Evolutionary conservation across 1,140 invertebrate species (phyloP), one percentile per base, ranked within the genome.

Genomic region (Sinonovacula constricta): DNA sequence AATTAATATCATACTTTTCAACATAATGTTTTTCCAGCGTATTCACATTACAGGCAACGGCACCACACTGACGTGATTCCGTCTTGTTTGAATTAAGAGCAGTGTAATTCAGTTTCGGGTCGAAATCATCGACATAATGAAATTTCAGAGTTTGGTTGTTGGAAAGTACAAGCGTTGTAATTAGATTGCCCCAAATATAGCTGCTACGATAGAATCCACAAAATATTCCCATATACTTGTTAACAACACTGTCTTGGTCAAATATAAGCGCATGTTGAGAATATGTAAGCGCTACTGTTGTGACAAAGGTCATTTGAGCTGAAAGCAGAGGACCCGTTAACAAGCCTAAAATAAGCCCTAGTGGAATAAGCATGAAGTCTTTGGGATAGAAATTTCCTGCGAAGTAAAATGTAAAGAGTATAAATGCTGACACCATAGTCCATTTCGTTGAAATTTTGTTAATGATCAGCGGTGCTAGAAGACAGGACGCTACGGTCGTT

Each of bases 171-270:
- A 86, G 59, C 5, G 88, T 86, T 18, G 88, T 88, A 15, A 90
- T 87, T 7, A 90, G 68, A 80, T 90, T 89, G 49, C 88, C 89
- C 88, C 88, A 90, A 18, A 90, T 88, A 54, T 88, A 88, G 67
- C 88, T 90, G 36, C 77, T 83, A 39, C 88, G 81, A 65, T 85
- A 87, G 45, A 90, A 83, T 10, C 85, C 87, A 68, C 85, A 87
- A 68, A 90, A 90, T 60, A 90, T 85, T 12, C 88, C 88, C 84
- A 88, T 90, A 81, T 88, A 89, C 66, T 88, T 87, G 63, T 87
- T 87, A 31, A 90, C 85, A 12, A 87, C 76, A 22, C 76, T 69
- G 39, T 90, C 88, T 57, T 86, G 82, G 7, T 87, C 84, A 0
- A 82, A 53, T 4, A 83, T 70, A 5, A 83, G 68, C 51, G 78